Percentiles rank a stretch among this genome's conserved stretches.
Evolutionary conservation across 1,140 invertebrate genomes (phyloP).

Genomic region (Melipona quadrifasciata): DNA sequence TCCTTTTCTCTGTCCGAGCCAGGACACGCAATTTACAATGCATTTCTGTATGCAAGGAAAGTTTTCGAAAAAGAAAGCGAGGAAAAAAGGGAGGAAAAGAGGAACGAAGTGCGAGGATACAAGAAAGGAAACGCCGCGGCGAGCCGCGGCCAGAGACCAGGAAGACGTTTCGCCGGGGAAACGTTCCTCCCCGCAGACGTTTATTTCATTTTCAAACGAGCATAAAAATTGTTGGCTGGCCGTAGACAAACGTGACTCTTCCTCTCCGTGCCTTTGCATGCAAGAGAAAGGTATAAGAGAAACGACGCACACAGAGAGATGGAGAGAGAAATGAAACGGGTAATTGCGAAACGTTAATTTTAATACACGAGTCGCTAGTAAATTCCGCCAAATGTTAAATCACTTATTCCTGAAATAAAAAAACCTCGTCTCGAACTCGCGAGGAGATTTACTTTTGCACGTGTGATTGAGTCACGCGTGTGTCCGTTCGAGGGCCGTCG

Average conservation of each 20-base stretch:
- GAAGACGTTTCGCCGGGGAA: not conserved
- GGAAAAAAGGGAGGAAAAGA: not conserved
- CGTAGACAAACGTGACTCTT: not conserved
- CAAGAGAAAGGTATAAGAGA: no score
- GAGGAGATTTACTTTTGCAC: no score
- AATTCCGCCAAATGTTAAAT: no score
- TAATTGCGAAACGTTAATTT: no score
- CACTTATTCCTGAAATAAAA: no score
- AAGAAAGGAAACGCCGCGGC: not conserved
- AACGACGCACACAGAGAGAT: no score
- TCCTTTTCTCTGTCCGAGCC: not conserved
- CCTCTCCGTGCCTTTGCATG: not conserved
- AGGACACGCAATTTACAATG: slow-evolving; percentile 37
- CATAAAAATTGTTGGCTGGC: not conserved
- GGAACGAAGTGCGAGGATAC: not conserved
- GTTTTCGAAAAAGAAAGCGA: not conserved
- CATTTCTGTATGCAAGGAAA: slow-evolving; percentile 16
- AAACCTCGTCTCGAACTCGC: no score
- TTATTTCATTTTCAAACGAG: slow-evolving; percentile 4
- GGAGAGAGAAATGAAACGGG: no score
- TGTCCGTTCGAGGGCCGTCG: not conserved
- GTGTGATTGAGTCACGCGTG: no score
- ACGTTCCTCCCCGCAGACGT: not conserved
- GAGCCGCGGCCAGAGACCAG: not conserved
- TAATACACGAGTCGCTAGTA: no score